Conservation (phyloP, 2,113 vertebrate species). For the Vidua macroura region DNA sequence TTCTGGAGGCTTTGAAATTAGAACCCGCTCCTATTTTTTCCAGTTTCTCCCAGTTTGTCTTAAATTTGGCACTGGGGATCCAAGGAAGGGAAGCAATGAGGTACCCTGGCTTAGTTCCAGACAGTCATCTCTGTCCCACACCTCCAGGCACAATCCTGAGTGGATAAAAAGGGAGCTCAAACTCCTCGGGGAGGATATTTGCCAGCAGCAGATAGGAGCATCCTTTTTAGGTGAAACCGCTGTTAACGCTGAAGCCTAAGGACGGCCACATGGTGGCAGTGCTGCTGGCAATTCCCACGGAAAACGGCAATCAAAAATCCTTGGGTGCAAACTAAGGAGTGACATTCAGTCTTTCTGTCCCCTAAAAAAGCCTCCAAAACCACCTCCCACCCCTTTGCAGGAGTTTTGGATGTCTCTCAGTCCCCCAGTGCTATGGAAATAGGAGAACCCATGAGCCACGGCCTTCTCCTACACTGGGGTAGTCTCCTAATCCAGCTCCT, state of each 20-base stretch:
- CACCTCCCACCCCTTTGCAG: background rate
- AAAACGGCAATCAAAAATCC: background rate
- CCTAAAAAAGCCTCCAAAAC: background rate
- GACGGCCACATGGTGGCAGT: constrained; percentile 47
- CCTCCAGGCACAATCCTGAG: background rate
- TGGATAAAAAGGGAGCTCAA: background rate
- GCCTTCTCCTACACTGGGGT: background rate
- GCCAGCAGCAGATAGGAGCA: background rate
- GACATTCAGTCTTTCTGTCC: background rate
- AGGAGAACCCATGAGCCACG: background rate
- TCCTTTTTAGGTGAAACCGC: background rate
- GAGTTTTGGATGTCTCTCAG: background rate
- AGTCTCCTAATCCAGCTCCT: constrained; percentile 16
- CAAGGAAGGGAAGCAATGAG: background rate
- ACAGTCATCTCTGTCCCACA: background rate
- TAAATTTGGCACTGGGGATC: background rate
- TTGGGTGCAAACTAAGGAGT: background rate
- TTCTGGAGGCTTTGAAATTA: background rate
- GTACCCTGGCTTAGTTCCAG: background rate
- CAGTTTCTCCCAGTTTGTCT: background rate
- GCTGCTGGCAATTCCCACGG: background rate
- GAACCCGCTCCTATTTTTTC: background rate
- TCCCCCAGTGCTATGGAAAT: background rate
- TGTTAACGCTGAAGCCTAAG: background rate
- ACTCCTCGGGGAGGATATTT: background rate